Base-by-base conservation (phyloP, 2,797 vertebrate species). In the Silurus aristotelis region DNA sequence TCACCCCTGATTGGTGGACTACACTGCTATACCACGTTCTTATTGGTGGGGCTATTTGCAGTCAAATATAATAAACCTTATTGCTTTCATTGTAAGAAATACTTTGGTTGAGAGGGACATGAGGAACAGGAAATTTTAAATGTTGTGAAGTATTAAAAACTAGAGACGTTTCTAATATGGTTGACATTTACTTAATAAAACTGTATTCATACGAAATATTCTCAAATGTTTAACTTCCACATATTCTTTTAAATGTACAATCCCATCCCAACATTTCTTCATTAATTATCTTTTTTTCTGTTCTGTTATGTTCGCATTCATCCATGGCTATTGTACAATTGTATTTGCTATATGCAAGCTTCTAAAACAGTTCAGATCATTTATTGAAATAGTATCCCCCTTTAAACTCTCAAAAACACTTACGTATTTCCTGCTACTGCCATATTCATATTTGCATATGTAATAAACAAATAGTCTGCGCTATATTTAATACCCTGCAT, bases 1-100 rank as follows among this genome's bases (percentile, higher is more conserved):
- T 88, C 38, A 73, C 82, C 72, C 85, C 56, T 58, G 87, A 95
- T 95, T 95, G 94, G 95, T 91, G 89, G 64, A 89, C 60, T 83
- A 72, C 86, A 86, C 88, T 90, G 73, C 77, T 86, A 86, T 89
- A 83, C 84, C 70, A 31, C 22, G 5, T 72, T 84, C 46, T 86
- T 79, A 95, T 95, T 95, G 95, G 95, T 86, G 87, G 2, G 81
- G 12, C 31, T 43, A 82, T 87, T 87, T 80, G 82, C 72, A 85
- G 87, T 87, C 22, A 87, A 89, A 78, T 13, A 9, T 48, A 19
- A 66, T 52, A 19, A 66, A 66, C 6, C 6, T 6, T 77, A 60
- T 22, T 22, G 10, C 4, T 60, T 78, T 14, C 5, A 77, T 2
- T 1, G 5, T 25, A 80, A 27, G 38, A 46, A 79, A 46, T 48